Base-by-base conservation (phyloP, 1,140 invertebrate genomes). In the Brachionus sp. region DNA sequence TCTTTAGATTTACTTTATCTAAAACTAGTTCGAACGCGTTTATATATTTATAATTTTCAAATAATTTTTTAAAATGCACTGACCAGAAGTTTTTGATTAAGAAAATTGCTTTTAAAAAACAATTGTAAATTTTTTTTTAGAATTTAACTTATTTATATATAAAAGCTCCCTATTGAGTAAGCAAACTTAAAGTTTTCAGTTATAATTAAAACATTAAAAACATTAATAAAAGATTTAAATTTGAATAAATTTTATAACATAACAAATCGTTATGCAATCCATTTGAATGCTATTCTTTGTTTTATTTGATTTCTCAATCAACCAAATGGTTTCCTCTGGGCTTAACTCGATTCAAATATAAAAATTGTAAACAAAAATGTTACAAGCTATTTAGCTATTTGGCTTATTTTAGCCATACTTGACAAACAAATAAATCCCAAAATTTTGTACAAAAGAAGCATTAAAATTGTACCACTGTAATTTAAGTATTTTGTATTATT, bases 321-420 rank as follows among this genome's bases (percentile, higher is more conserved):
- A 19, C 35, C 35, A 70, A 70, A 35, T 70, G 66, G 66, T 70
- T 70, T 70, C 66, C 35, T 70, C 33, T n/a, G 23, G 66, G 66
- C n/a, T 16, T 25, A 66, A 53, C 50, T 53, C n/a, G 50, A 53
- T 53, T 53, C 19, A 33, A 66, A 66, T 35, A 33, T n/a, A 19
- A 5, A 64, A 25, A 2, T 70, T 70, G 66, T 70, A 70, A 70
- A 70, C 66, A 70, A 70, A 70, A 70, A 70, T 70, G 66, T 70
- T 70, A 70, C 33, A 70, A 70, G 50, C 50, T 70, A 33, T 66
- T 70, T 70, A 70, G 35, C n/a, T n/a, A 23, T 35, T n/a, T 37
- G 1, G 5, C n/a, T n/a, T n/a, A 70, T 37, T 37, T 37, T 66
- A 25, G 19, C 23, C 9, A 66, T 25, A 66, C 29, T 33, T 66